phyloP scores from a whole-genome alignment of 2,797 vertebrate species.

The Hippoglossus hippoglossus region DNA sequence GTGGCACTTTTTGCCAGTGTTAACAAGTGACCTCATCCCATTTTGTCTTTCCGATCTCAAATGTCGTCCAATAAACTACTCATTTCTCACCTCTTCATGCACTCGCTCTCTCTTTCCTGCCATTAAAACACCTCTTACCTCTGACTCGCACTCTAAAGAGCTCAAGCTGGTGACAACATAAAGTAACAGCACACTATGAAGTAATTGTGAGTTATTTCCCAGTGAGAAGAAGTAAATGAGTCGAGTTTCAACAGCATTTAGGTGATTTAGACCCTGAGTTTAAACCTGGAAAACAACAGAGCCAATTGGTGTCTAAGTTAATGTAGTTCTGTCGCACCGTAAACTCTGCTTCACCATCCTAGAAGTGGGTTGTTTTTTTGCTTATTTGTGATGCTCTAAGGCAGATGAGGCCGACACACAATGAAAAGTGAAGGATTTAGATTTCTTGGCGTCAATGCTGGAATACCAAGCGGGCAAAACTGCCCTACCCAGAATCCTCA shows the following conservation, averaged over 20 bases:
- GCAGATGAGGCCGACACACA: neutral
- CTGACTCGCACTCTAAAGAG: conserved; percentile 34
- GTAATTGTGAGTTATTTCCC: conserved; percentile 42
- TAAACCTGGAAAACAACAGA: conserved; percentile 1
- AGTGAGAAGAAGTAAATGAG: conserved; percentile 37
- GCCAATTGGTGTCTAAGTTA: neutral
- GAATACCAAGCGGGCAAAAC: neutral
- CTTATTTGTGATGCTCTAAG: neutral
- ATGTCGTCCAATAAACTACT: conserved; percentile 66
- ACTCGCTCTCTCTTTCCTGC: conserved; percentile 42
- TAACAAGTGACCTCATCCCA: conserved; percentile 77
- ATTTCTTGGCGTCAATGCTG: neutral
- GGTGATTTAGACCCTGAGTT: conserved; percentile 17
- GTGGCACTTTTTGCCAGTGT: conserved; percentile 64
- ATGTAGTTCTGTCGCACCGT: neutral
- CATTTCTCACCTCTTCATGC: conserved; percentile 70
- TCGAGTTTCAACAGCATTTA: conserved; percentile 20
- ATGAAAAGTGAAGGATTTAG: neutral
- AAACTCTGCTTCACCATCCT: neutral
- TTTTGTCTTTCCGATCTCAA: conserved; percentile 67
- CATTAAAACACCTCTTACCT: conserved; percentile 59
- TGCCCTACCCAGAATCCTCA: neutral
- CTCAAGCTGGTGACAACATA: conserved; percentile 20
- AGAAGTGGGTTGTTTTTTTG: neutral
- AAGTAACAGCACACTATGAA: conserved; percentile 37